phyloP scores from a whole-genome alignment of 2,888 invertebrate species.

The Phymatocera aterrima region DNA sequence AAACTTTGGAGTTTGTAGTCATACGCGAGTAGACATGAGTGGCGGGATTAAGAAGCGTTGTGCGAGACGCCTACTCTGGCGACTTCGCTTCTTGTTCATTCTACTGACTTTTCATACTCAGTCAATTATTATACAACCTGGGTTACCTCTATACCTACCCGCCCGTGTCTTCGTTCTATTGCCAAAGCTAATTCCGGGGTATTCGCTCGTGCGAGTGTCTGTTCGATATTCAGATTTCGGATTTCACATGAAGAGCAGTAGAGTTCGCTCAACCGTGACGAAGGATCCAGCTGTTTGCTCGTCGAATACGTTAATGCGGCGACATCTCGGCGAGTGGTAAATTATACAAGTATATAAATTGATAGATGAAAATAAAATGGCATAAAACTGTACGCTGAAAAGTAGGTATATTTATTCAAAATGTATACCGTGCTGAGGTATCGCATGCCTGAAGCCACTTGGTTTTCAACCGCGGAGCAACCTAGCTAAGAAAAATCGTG shows the following conservation, averaged over 20 bases:
- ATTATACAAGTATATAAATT: slow-evolving; percentile 6
- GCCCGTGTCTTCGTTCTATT: not conserved
- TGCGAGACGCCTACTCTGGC: not conserved
- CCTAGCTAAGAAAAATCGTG: not conserved
- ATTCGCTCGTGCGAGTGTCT: slow-evolving; percentile 22
- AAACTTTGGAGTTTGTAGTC: slow-evolving; percentile 26
- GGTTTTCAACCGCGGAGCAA: not conserved
- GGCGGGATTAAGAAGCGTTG: slow-evolving; percentile 2
- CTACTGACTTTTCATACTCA: not conserved
- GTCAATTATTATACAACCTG: slow-evolving; percentile 5
- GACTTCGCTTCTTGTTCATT: not conserved
- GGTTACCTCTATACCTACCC: too few species aligned
- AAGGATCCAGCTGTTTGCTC: not conserved
- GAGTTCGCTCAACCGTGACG: not conserved
- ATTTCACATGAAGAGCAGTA: not conserved
- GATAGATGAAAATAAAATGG: not conserved
- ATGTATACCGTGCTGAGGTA: not conserved
- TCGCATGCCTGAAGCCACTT: not conserved
- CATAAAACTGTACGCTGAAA: not conserved
- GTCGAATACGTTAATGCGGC: not conserved
- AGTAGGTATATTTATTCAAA: not conserved
- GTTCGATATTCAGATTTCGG: slow-evolving; percentile 8
- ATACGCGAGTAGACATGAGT: slow-evolving; percentile 2
- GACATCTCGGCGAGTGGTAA: not conserved
- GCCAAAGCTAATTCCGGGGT: not conserved